Base-by-base conservation (phyloP, 2,797 vertebrate species). In the Gephyroberyx darwinii region DNA sequence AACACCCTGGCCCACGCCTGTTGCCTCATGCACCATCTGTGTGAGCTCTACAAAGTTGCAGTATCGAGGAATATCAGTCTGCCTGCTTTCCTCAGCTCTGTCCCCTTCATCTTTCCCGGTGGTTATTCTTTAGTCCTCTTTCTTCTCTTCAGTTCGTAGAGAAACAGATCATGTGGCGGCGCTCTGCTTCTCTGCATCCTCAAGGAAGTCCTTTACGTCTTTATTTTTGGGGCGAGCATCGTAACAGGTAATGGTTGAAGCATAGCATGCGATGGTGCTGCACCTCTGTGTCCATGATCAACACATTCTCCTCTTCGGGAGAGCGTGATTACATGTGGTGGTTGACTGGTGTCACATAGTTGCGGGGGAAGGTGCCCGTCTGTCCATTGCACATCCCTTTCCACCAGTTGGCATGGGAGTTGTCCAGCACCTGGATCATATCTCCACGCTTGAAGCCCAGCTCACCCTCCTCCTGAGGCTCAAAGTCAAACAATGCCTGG, bases 401-500 rank as follows among this genome's bases (percentile, higher is more conserved):
- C 96, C 96, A 95, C 93, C 93, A 94, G 86, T 93, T 94, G 86
- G 93, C 93, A 83, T 95, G 93, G 73, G 94, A 94, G 89, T 94
- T 95, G 91, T 95, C 93, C 89, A 96, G 93, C 86, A 95, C 95
- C 80, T 95, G 94, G 89, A 96, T 96, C 90, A 96, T 96, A 86
- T 96, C 95, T 84, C 95, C 95, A 0, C 95, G 94, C 50, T 95
- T 93, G 85, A 96, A 96, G 69, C 95, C 95, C 72, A 96, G 94
- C 90, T 96, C 95, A 5, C 95, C 95, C 61, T 96, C 95, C 85
- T 96, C 95, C 76, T 96, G 96, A 57, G 96, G 96, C 82, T 96
- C 96, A 52, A 96, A 96, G 91, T 96, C 96, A 78, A 96, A 96
- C 78, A 96, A 93, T 53, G 96, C 95, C 88, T 96, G 95, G 83